Base-by-base conservation (phyloP, 2,113 vertebrate genomes). In the Heterotis niloticus region DNA sequence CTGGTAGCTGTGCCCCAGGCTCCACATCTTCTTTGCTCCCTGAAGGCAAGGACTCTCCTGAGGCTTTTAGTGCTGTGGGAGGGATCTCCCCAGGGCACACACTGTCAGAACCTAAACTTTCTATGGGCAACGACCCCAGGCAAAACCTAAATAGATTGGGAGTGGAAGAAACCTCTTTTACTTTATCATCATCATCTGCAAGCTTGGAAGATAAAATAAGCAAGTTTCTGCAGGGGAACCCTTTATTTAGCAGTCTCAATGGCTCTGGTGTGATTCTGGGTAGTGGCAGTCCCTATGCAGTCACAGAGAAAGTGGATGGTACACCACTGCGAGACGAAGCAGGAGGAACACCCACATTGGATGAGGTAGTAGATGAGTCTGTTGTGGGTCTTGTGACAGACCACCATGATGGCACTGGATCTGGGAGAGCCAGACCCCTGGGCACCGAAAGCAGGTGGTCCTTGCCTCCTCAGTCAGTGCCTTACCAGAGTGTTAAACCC, bases 191-290 rank as follows among this genome's bases (percentile, higher is more conserved):
- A 24, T 88, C 83, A 34, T 90, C 93, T 0, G 89, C 90, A 11
- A 96, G 94, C 82, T 87, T 99, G 88, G 98, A 99, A 86, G 94
- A 96, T 85, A 99, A 98, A 89, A 97, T 99, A 64, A 95, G 97
- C 87, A 97, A 90, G 82, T 98, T 99, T 83, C 83, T 98, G 79
- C 95, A 96, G 86, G 96, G 93, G 10, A 97, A 98, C 81, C 92
- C 95, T 0, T 94, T 92, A 5, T 95, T 98, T 80, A 95, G 90
- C 10, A 91, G 94, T 29, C 90, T 98, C 54, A 95, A 96, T 98
- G 60, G 93, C 93, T 65, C 94, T 98, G 65, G 92, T 93, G 44
- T 34, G 88, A 85, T 29, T 0, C 84, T 78, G 65, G 78, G 28
- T 0, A 64, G 73, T 34, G 74, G 83, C 23, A 91, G 87, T 65